phyloP scores from a whole-genome alignment of 2,113 vertebrate genomes.

The Heliornis fulica region DNA sequence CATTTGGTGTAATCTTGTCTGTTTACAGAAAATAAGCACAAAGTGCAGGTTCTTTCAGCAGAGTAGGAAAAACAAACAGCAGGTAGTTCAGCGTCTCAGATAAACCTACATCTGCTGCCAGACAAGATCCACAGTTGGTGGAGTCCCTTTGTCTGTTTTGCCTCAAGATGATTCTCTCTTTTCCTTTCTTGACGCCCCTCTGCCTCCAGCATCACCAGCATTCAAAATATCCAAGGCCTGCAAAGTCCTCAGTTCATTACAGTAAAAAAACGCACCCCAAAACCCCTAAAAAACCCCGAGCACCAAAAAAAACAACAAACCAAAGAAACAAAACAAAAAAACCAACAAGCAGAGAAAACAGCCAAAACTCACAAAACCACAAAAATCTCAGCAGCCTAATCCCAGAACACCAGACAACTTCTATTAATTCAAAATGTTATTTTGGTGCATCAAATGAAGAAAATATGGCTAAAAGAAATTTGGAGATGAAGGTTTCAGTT shows the following conservation, averaged over 20 bases:
- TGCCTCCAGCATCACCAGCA: background rate
- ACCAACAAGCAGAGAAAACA: no score
- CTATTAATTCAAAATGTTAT: background rate
- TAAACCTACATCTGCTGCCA: background rate
- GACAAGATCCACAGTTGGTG: background rate
- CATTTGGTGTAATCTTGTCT: slow-evolving; percentile 36
- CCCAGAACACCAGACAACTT: background rate
- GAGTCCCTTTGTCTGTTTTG: background rate
- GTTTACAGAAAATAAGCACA: slow-evolving; percentile 36
- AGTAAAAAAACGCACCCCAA: background rate
- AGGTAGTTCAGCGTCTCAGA: background rate
- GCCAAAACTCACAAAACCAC: background rate
- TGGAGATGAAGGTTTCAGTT: background rate
- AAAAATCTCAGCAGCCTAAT: background rate
- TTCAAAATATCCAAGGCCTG: background rate
- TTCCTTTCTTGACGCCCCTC: background rate
- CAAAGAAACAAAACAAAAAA: background rate
- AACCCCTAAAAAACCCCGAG: no score
- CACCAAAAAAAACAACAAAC: background rate
- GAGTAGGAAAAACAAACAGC: slow-evolving; percentile 11
- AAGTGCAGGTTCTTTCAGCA: slow-evolving; percentile 1
- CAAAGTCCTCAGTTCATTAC: background rate
- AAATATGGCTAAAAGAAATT: background rate
- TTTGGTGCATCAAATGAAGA: background rate
- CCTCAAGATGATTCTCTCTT: background rate